Evolutionary conservation across 1,140 invertebrate genomes (phyloP), one percentile per base, ranked within the genome.

Genomic region (Lordiphosa collinella): DNA sequence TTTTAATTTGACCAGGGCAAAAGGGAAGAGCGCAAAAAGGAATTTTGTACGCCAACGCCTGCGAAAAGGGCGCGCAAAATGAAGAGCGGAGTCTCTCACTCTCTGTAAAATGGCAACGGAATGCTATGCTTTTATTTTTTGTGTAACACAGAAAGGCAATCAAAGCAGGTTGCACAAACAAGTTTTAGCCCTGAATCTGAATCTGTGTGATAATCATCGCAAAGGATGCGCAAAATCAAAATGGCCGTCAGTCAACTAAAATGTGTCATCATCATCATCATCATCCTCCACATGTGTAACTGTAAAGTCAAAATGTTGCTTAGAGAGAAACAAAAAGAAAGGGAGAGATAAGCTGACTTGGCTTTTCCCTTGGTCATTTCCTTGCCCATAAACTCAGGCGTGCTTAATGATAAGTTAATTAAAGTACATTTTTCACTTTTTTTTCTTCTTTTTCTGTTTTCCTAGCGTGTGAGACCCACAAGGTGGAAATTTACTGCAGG

Each of bases 21-120:
- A 25, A 32, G 34, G 9, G 29, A 29, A 18, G 18, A 29, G 38
- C 25, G 7, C 4, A 18, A 49, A 43, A 46, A 82, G 78, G 76
- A 82, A 84, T 82, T 82, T 84, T 84, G 76, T 82, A 84, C 76
- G 78, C 76, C 78, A 84, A 82, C 76, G 75, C 75, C 75, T 80
- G 44, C 32, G 14, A 59, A 70, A 62, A 67, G 59, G 68, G 53
- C 64, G 52, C 52, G 58, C 63, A 65, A 65, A 56, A 64, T 43
- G 51, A 62, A 43, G 32, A 55, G 46, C 50, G 50, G 49, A n/a
- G 22, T 8, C n/a, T 25, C 8, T 43, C 56, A 59, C 51, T 7
- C 41, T 12, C 22, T 51, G 40, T 13, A n/a, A n/a, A n/a, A n/a
- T n/a, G 36, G n/a, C 48, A 22, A 25, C 37, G 12, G 10, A 16